These are phyloP conservation scores for Fringilla coelebs DNA, from an alignment of 2,797 vertebrate species.

Conservation along the genomic window DNA sequence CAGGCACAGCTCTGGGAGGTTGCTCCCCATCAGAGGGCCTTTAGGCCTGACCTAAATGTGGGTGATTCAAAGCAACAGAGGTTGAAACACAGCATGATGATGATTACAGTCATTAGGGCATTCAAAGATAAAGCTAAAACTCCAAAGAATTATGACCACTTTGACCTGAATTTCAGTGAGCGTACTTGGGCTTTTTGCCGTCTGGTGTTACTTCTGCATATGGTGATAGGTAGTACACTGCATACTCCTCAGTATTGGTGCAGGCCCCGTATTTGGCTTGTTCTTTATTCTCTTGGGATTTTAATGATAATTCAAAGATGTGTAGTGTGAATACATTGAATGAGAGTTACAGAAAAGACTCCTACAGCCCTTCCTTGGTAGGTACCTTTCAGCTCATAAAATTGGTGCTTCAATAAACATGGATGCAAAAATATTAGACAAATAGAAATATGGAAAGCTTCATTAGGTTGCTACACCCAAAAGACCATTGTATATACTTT, in stretches of 20 bases:
- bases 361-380: not conserved
- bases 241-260: not conserved
- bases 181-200: not conserved
- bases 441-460: not conserved
- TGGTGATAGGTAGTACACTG: not conserved
- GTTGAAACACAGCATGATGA: not conserved
- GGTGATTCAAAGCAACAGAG: constrained; percentile 14
- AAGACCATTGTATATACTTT: not conserved
- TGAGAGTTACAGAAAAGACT: not conserved
- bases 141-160: not conserved
- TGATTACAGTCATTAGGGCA: constrained; percentile 36
- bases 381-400: not conserved
- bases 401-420: not conserved
- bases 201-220: not conserved
- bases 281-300: not conserved
- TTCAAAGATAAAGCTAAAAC: not conserved
- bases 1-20: not conserved
- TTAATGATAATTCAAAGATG: not conserved
- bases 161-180: constrained; percentile 44
- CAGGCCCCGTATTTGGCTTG: not conserved
- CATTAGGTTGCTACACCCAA: not conserved
- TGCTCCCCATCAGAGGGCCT: not conserved
- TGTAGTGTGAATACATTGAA: not conserved
- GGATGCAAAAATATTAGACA: not conserved
- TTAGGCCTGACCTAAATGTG: not conserved